Evolutionary conservation across 1,140 invertebrate genomes (phyloP).

Genomic region (Neocloeon triangulifer): DNA sequence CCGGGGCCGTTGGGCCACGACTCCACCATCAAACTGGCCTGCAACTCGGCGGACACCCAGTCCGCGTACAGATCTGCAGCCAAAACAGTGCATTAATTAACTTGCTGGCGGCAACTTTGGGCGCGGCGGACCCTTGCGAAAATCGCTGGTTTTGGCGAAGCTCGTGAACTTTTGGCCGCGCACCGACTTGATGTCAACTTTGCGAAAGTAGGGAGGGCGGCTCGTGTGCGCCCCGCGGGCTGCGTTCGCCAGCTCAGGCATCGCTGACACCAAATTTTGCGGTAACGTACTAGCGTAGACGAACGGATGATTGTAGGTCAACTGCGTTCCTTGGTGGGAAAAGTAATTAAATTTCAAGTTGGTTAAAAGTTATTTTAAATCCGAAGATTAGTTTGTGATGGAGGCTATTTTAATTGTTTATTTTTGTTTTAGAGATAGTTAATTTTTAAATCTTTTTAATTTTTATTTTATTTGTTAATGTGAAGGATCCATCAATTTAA

Average conservation of each 20-base stretch:
- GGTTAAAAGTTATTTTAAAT: too few species aligned
- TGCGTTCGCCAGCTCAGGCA: constrained; percentile 33
- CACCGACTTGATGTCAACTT: constrained; percentile 28
- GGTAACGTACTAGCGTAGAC: constrained; percentile 37
- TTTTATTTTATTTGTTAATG: too few species aligned
- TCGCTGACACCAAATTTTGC: constrained; percentile 18
- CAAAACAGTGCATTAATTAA: not conserved
- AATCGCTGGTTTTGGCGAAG: constrained; percentile 57
- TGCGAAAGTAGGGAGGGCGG: constrained; percentile 33
- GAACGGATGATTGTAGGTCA: constrained; percentile 53
- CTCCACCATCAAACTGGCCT: constrained; percentile 50
- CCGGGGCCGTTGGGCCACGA: constrained; percentile 70
- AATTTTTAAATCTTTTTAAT: too few species aligned
- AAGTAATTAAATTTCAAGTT: too few species aligned
- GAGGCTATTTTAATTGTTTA: too few species aligned
- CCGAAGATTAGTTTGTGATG: too few species aligned
- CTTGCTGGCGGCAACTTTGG: not conserved
- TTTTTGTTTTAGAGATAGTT: too few species aligned
- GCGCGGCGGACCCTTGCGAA: constrained; percentile 29
- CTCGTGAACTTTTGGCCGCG: constrained; percentile 32
- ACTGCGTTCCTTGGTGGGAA: constrained; percentile 28
- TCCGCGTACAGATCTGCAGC: constrained; percentile 56
- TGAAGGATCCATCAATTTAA: too few species aligned
- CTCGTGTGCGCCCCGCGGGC: constrained; percentile 32
- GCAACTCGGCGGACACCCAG: constrained; percentile 47